phyloP scores from a whole-genome alignment of 2,113 vertebrate species.

The Coregonus clupeaformis region DNA sequence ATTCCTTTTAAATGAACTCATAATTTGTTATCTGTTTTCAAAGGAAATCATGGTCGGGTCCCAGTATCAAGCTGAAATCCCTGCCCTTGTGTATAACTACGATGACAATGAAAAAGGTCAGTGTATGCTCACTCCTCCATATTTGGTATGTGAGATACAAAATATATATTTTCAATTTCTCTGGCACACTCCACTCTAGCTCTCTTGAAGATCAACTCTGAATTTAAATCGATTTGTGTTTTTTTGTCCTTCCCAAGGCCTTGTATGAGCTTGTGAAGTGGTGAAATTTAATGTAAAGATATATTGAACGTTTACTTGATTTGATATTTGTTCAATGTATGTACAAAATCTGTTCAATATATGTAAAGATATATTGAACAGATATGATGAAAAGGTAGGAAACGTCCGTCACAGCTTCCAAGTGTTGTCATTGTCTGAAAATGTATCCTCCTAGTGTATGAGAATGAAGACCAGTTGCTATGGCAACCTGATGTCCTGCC shows the following conservation, averaged over 20 bases:
- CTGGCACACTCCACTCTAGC: neutral
- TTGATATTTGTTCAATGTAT: neutral
- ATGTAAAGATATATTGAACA: neutral
- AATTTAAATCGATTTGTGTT: neutral
- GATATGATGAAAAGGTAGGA: neutral
- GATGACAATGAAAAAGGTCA: conserved; percentile 71
- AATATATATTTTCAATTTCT: neutral
- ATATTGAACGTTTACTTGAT: too few species aligned
- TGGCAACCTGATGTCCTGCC: conserved; percentile 81
- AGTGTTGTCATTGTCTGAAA: neutral
- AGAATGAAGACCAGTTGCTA: conserved; percentile 84
- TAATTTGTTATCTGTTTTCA: conserved; percentile 17
- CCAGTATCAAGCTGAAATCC: conserved; percentile 88
- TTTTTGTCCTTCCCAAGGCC: neutral
- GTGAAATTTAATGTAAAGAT: too few species aligned
- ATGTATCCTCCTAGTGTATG: conserved; percentile 69
- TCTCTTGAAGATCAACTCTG: neutral
- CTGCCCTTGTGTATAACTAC: conserved; percentile 73
- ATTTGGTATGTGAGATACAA: neutral
- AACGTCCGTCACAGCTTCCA: neutral
- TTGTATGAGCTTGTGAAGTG: too few species aligned
- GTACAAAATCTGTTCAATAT: neutral
- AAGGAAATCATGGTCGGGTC: conserved; percentile 91
- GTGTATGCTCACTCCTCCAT: too few species aligned
- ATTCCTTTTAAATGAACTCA: neutral